These are phyloP conservation scores for Lysandra coridon DNA, from an alignment of 2,888 invertebrate genomes.

Conservation along the genomic window DNA sequence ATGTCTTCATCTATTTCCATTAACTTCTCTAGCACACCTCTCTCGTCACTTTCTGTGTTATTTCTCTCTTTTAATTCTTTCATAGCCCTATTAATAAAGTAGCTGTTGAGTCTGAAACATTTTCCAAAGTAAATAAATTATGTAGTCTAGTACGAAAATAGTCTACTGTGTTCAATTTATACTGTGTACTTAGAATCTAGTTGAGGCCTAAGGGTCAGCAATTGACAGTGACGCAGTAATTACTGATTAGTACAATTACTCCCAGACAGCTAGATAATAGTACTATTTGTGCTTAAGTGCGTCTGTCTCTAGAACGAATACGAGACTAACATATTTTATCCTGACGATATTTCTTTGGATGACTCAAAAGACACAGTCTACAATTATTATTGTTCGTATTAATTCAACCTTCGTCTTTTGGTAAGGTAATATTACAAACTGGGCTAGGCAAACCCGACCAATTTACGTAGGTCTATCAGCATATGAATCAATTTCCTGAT, in stretches of 20 bases:
- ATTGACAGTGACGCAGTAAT: not conserved
- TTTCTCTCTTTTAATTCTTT: constrained; percentile 46
- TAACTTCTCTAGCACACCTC: constrained; percentile 82
- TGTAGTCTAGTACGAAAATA: not conserved
- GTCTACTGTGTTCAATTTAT: too few relatives aligned
- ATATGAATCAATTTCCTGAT: not conserved
- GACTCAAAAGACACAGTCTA: too few relatives aligned
- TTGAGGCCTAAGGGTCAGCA: not conserved
- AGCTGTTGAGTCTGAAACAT: constrained; percentile 48
- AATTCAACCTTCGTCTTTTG: too few relatives aligned
- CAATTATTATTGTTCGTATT: too few relatives aligned
- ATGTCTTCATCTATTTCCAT: constrained; percentile 77
- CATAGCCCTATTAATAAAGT: constrained; percentile 53
- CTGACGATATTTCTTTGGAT: too few relatives aligned
- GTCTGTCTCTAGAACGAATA: too few relatives aligned
- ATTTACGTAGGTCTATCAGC: too few relatives aligned
- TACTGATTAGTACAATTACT: not conserved
- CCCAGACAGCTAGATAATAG: not conserved
- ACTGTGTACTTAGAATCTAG: not conserved
- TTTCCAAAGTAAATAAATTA: not conserved
- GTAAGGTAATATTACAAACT: not conserved
- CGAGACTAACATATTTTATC: too few relatives aligned
- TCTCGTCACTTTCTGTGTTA: constrained; percentile 53
- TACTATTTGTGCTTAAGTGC: not conserved
- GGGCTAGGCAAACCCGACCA: not conserved